A percentile compares a stretch with the other conserved stretches of the same genome.
phyloP scores from a whole-genome alignment of 2,888 invertebrate genomes.

The Drosophila bunnanda region DNA sequence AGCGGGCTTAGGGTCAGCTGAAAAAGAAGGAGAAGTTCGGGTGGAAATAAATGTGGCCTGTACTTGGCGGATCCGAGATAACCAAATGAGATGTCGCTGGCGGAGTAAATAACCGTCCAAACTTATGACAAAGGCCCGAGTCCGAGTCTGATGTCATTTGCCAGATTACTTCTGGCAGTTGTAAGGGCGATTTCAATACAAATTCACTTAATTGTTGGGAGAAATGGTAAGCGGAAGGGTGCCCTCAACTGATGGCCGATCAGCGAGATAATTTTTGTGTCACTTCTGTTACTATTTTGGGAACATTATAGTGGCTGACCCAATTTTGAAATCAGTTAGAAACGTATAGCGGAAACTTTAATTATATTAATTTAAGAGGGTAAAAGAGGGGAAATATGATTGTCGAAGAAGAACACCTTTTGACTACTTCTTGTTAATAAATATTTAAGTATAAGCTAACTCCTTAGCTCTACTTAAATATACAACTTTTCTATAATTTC shows the following conservation, averaged over 20 bases:
- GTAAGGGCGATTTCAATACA: conserved; percentile 37
- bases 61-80: conserved; percentile 56
- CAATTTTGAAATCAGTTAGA: neutral
- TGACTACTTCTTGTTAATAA: too few relatives aligned
- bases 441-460: too few relatives aligned
- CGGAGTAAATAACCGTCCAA: conserved; percentile 34
- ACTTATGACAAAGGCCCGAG: conserved; percentile 42
- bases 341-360: neutral
- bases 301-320: neutral
- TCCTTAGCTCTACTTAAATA: too few relatives aligned
- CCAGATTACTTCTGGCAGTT: conserved; percentile 35
- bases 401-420: neutral
- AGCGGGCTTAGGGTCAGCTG: conserved; percentile 32
- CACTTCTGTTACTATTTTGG: neutral
- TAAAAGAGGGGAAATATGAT: too few relatives aligned
- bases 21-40: conserved; percentile 17
- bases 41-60: conserved; percentile 40
- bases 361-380: neutral
- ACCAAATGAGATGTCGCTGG: conserved; percentile 55
- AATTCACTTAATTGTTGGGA: conserved; percentile 28
- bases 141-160: conserved; percentile 42
- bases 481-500: too few relatives aligned
- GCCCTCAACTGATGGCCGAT: conserved; percentile 1
- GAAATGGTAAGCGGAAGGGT: conserved; percentile 1
- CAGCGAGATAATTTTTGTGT: neutral